These are phyloP conservation scores for Mus spretus DNA, from an alignment of 2,797 vertebrate species.

Conservation along the genomic window DNA sequence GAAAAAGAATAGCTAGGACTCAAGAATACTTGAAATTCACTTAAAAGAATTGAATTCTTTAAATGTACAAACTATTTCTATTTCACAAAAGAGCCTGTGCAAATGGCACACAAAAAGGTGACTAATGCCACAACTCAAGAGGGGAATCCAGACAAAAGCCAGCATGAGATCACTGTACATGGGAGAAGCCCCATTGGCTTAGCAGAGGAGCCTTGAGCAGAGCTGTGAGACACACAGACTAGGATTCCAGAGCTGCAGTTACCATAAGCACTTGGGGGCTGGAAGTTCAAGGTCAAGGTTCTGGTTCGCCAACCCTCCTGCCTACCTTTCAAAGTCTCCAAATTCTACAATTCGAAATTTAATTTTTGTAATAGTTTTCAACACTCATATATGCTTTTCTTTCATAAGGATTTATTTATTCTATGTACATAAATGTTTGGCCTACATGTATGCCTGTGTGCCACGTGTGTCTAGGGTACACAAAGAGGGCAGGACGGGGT, in stretches of 20 bases:
- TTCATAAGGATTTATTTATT: not conserved
- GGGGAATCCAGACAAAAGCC: not conserved
- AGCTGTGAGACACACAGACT: not conserved
- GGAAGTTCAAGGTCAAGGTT: not conserved
- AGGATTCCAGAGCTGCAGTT: not conserved
- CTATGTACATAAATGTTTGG: no score
- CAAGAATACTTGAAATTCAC: conserved; percentile 27
- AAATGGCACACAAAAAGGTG: not conserved
- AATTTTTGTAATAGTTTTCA: conserved; percentile 38
- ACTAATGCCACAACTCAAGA: not conserved
- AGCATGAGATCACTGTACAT: not conserved
- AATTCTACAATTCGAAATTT: conserved; percentile 5
- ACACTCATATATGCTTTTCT: not conserved
- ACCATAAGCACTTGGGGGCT: not conserved
- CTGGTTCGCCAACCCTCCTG: not conserved
- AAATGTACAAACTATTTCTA: conserved; percentile 25
- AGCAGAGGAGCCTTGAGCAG: not conserved
- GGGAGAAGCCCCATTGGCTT: not conserved
- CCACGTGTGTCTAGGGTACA: not conserved
- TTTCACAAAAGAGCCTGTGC: conserved; percentile 32
- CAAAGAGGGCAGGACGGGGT: not conserved
- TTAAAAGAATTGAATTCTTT: not conserved
- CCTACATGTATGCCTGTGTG: no score
- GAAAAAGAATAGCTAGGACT: not conserved
- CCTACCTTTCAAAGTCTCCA: not conserved